Evolutionary conservation across 2,113 vertebrate species (phyloP).

Genomic region (Boulengeromyrus knoepffleri): DNA sequence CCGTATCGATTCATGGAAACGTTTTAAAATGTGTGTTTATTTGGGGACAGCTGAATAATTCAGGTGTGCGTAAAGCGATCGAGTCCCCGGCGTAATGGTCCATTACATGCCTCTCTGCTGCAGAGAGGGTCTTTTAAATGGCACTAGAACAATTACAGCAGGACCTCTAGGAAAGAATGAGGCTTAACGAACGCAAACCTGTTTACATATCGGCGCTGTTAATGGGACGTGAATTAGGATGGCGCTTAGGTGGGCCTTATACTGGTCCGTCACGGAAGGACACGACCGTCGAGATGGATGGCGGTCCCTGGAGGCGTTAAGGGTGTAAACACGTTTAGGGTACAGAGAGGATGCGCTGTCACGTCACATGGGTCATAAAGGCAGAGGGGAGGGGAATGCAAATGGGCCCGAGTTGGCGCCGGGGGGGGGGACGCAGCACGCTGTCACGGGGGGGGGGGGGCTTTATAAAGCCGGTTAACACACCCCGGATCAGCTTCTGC

Average conservation of each 20-base stretch:
- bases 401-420: neutral
- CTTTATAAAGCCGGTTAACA: slow-evolving; percentile 14
- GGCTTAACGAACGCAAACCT: neutral
- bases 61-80: neutral
- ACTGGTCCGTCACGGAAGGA: neutral
- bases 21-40: neutral
- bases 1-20: neutral
- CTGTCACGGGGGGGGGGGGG: neutral
- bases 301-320: neutral
- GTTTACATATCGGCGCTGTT: neutral
- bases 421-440: neutral
- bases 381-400: neutral
- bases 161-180: neutral
- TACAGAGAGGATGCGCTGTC: neutral
- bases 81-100: neutral
- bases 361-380: neutral
- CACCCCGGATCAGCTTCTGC: neutral
- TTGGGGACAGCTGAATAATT: neutral
- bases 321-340: neutral
- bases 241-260: neutral
- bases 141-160: neutral
- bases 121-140: neutral
- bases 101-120: neutral
- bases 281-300: neutral
- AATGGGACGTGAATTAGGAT: neutral